Evolutionary conservation across 2,888 invertebrate species (phyloP), one percentile per base, ranked within the genome.

Genomic region (Cephonodes hylas): DNA sequence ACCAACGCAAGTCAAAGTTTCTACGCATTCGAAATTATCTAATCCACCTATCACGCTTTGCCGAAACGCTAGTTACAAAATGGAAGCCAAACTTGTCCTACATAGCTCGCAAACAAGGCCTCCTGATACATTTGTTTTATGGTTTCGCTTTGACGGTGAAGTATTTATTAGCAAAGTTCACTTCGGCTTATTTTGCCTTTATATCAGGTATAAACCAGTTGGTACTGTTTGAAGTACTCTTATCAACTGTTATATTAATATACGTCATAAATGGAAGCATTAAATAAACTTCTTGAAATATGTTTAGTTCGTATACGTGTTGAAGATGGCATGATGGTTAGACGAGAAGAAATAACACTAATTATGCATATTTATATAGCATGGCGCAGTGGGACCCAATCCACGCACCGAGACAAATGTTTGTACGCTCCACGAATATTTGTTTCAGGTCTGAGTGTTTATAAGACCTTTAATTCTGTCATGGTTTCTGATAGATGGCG

Each of bases 121-220:
- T 31, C 31, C 31, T 18, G 53, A 31, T 53, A 53, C 31, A 53
- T 27, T 53, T 53, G 53, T 53, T 53, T 53, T 53, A 53, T 31
- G 53, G 31, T 53, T 18, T 15, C 31, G 27, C 27, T 53, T 53
- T 53, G 53, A 53, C 53, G 18, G 10, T 31, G 53, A 53, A 31
- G 31, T 53, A 53, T 53, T 53, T 53, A 53, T 53, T 53, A 53
- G 53, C 18, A n/a, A 53, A 53, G 18, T 53, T 53, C 27, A 23
- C 23, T 6, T 7, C 23, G 31, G 53, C 18, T 53, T 53, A 53
- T 53, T 53, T 53, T 53, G 53, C 45, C 22, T 53, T 53, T 53
- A 53, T 18, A 53, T 53, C 53, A 31, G 53, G 27, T 27, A 53
- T 53, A 31, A 53, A 53, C 53, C 18, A 10, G 53, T 53, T 53